These are phyloP conservation scores for Villa cingulata DNA, from an alignment of 2,888 invertebrate genomes.

Conservation along the genomic window DNA sequence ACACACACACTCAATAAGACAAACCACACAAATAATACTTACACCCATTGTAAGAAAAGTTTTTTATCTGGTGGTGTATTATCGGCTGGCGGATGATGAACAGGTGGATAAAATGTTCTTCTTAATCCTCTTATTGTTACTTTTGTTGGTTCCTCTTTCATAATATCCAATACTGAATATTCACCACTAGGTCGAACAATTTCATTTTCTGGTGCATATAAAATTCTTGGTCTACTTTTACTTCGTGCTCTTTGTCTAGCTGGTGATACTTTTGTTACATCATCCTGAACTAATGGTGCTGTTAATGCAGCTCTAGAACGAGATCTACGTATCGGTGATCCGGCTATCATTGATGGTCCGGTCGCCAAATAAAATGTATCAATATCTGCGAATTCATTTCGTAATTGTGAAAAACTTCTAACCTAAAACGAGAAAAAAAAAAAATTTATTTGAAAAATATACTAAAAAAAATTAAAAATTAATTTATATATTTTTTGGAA, in stretches of 20 bases:
- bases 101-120: slow-evolving; percentile 75
- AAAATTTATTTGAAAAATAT: background rate
- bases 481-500: background rate
- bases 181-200: slow-evolving; percentile 62
- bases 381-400: slow-evolving; percentile 83
- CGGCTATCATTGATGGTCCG: slow-evolving; percentile 32
- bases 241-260: slow-evolving; percentile 57
- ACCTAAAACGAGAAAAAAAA: slow-evolving; percentile 42
- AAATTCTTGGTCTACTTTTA: slow-evolving; percentile 71
- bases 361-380: slow-evolving; percentile 72
- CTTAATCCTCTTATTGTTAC: slow-evolving; percentile 70
- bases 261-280: slow-evolving; percentile 35
- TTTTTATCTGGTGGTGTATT: slow-evolving; percentile 80
- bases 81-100: slow-evolving; percentile 71
- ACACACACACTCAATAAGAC: too few species aligned
- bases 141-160: slow-evolving; percentile 73
- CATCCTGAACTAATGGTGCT: slow-evolving; percentile 35
- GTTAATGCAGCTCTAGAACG: slow-evolving; percentile 46
- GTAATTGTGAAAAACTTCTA: slow-evolving; percentile 81
- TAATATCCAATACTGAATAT: slow-evolving; percentile 68
- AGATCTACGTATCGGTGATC: slow-evolving; percentile 52
- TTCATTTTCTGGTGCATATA: slow-evolving; percentile 72
- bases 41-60: slow-evolving; percentile 87
- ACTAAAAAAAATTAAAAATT: background rate
- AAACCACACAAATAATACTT: too few species aligned